These are phyloP conservation scores for Drosophila planitibia DNA, from an alignment of 2,888 invertebrate species.

Conservation along the genomic window DNA sequence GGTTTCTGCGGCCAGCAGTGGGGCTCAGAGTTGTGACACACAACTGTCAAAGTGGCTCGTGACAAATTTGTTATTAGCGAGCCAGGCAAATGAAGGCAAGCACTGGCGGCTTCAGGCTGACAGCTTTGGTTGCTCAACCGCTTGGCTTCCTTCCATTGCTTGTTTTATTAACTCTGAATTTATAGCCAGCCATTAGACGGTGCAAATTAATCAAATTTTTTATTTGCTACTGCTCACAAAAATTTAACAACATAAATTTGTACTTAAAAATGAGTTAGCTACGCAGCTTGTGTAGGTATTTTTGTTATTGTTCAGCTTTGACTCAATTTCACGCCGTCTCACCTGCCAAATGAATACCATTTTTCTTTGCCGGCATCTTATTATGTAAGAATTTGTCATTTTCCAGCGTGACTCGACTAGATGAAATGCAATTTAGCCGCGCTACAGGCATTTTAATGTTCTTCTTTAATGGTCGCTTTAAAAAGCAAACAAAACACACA, in stretches of 20 bases:
- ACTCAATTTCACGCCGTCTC: slow-evolving; percentile 76
- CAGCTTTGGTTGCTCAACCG: slow-evolving; percentile 28
- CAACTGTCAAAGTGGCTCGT: slow-evolving; percentile 81
- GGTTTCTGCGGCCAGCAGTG: slow-evolving; percentile 50
- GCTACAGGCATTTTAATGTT: slow-evolving; percentile 72
- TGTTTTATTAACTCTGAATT: slow-evolving; percentile 82
- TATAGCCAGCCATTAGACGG: slow-evolving; percentile 80
- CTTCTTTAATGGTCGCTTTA: slow-evolving; percentile 54
- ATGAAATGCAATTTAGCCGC: slow-evolving; percentile 72
- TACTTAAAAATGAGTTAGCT: slow-evolving; percentile 84
- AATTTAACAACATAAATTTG: slow-evolving; percentile 81
- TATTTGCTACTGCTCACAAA: slow-evolving; percentile 45
- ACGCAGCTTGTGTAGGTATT: slow-evolving; percentile 46
- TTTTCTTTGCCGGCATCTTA: slow-evolving; percentile 68
- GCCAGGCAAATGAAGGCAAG: slow-evolving; percentile 29
- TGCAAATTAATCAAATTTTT: slow-evolving; percentile 81
- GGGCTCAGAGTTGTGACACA: slow-evolving; percentile 66
- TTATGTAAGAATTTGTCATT: slow-evolving; percentile 80
- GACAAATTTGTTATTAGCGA: slow-evolving; percentile 80
- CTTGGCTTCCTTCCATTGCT: slow-evolving; percentile 14
- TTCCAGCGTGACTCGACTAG: slow-evolving; percentile 67
- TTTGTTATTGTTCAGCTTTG: slow-evolving; percentile 12
- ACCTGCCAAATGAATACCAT: slow-evolving; percentile 74
- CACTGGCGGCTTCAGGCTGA: slow-evolving; percentile 31
- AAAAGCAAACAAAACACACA: slow-evolving; percentile 20